Evolutionary conservation across 2,113 vertebrate species (phyloP), one percentile per base, ranked within the genome.

Genomic region (Varanus salvator): DNA sequence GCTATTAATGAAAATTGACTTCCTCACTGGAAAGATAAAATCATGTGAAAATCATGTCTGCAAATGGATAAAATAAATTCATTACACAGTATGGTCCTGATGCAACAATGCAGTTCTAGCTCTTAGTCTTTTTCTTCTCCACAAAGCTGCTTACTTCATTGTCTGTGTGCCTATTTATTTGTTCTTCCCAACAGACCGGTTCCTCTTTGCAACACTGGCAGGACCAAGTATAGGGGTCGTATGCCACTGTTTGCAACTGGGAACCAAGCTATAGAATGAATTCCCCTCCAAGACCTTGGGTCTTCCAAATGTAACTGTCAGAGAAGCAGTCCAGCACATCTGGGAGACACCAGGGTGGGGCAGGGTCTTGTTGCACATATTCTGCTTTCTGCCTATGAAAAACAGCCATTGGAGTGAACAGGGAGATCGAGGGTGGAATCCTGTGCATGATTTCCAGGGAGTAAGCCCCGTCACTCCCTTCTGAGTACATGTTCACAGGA

Each of bases 1-100:
- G 84, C 52, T 80, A 44, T 50, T 90, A 90, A 90, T 86, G 89
- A 90, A 86, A 85, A 64, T 60, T 69, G n/a, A 27, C 76, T 86
- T 15, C n/a, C 66, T 86, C 19, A 1, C 66, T 86, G 75, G 89
- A 80, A 84, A 81, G 75, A 34, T 86, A 86, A 86, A 90, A 48
- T 17, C 87, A 88, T 71, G 64, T 86, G 76, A 90, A 86, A 85
- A 74, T 38, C 29, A 44, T 86, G 76, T 72, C 68, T 72, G 48
- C 50, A 57, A 80, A 80, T 31, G 11, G 50, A 72, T 48, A 27
- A 81, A 90, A 86, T 86, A n/a, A 76, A 81, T n/a, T 81, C 15
- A 23, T 72, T 34, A 71, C 60, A 34, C 89, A 60, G 14, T 34
- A n/a, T 34, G 19, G 57, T 44, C 38, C 72, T 6, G 3, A 44